Evolutionary conservation across 1,140 invertebrate species (phyloP).

Genomic region (Leptinotarsa texana): DNA sequence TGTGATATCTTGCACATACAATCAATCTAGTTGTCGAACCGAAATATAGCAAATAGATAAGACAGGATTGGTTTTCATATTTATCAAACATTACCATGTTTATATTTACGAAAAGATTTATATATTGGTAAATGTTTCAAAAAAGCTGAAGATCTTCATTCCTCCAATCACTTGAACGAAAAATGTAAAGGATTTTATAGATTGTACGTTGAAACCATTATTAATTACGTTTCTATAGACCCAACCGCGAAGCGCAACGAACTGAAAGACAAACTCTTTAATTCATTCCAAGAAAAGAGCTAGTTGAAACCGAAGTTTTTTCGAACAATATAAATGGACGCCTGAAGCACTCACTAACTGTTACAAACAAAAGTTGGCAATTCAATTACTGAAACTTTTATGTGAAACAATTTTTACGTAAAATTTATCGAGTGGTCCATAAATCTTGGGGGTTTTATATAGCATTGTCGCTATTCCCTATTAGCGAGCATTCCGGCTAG

Average conservation of each 20-base stretch:
- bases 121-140: no score
- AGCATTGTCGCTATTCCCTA: conserved; percentile 21
- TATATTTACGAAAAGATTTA: no score
- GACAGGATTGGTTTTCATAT: no score
- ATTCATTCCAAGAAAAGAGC: not conserved
- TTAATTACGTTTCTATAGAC: no score
- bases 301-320: conserved; percentile 20
- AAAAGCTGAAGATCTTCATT: no score
- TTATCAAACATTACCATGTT: no score
- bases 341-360: conserved; percentile 34
- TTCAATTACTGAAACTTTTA: conserved; percentile 42
- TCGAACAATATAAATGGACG: conserved; percentile 33
- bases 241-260: no score
- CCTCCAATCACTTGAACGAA: no score
- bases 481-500: not conserved
- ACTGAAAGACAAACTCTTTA: not conserved
- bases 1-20: conserved; percentile 10
- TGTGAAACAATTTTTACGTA: conserved; percentile 38
- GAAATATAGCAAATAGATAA: no score
- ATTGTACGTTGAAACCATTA: no score
- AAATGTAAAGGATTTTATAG: no score
- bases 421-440: conserved; percentile 39
- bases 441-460: conserved; percentile 36
- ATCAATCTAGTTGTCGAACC: conserved; percentile 8
- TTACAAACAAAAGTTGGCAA: conserved; percentile 39